Percentiles rank a stretch among this genome's conserved stretches.
Conservation (phyloP, 2,888 invertebrate genomes). For the Cerastis rubricosa region DNA sequence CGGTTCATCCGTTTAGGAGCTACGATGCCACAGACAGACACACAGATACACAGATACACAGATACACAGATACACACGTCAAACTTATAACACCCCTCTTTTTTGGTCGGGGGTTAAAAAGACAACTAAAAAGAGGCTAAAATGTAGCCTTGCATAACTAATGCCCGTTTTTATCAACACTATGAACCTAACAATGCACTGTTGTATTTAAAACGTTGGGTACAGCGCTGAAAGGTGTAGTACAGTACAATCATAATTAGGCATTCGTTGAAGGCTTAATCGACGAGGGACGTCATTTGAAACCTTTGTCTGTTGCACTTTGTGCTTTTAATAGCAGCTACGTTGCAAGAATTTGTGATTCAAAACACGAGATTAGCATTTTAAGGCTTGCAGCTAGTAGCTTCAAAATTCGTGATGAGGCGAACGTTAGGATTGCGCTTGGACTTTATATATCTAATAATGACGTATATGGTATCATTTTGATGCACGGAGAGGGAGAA, state of each 20-base stretch:
- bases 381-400: not conserved
- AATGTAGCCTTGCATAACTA: constrained; percentile 1
- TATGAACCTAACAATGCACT: not conserved
- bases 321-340: not conserved
- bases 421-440: not conserved
- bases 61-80: too few relatives aligned
- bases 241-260: not conserved
- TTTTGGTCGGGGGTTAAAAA: too few relatives aligned
- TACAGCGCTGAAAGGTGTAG: not conserved
- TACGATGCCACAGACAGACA: too few relatives aligned
- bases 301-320: not conserved
- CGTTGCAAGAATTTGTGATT: constrained; percentile 27
- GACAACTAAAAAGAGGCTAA: constrained; percentile 4
- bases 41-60: too few relatives aligned
- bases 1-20: too few relatives aligned
- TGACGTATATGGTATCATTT: too few relatives aligned
- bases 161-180: not conserved
- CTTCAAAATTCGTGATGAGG: not conserved
- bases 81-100: too few relatives aligned
- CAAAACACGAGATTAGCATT: constrained; percentile 20
- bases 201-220: not conserved
- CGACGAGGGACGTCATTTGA: not conserved
- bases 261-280: constrained; percentile 5
- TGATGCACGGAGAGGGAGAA: too few relatives aligned
- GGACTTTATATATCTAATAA: not conserved